These are phyloP conservation scores for Brachionus asplanchnoidis DNA, from an alignment of 1,140 invertebrate species.

Conservation along the genomic window DNA sequence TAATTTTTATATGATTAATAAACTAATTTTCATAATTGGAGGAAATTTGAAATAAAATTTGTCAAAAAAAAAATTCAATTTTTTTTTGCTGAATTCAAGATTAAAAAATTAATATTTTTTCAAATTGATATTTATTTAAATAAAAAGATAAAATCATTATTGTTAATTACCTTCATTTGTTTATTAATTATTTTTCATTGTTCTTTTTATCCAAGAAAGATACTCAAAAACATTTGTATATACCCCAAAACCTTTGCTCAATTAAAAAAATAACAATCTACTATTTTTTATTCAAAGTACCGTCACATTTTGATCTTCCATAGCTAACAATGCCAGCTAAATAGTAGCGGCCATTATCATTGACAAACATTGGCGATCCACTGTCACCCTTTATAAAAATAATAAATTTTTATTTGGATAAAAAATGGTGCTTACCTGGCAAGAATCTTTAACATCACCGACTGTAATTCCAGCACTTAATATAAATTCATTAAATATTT, in stretches of 20 bases:
- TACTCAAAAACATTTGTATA: slow-evolving; percentile 8
- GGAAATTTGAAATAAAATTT: neutral
- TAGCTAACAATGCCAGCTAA: neutral
- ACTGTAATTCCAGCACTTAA: neutral
- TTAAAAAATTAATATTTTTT: too few species aligned
- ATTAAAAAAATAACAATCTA: neutral
- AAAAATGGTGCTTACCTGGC: neutral
- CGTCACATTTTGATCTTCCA: neutral
- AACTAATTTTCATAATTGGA: too few species aligned
- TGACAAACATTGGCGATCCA: neutral
- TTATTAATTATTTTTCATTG: too few species aligned
- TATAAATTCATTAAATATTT: neutral
- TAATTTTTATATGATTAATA: too few species aligned
- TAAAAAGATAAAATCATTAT: too few species aligned
- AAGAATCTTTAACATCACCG: neutral
- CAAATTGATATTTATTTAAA: too few species aligned
- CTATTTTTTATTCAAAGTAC: neutral
- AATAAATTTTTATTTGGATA: neutral
- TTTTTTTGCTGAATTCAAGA: too few species aligned
- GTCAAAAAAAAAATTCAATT: neutral
- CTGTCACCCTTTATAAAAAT: neutral
- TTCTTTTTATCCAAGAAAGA: neutral
- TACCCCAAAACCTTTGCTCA: neutral
- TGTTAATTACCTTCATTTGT: too few species aligned
- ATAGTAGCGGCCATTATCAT: neutral